Base-by-base conservation (phyloP, 2,888 invertebrate species). In the Drosophila borborema region DNA sequence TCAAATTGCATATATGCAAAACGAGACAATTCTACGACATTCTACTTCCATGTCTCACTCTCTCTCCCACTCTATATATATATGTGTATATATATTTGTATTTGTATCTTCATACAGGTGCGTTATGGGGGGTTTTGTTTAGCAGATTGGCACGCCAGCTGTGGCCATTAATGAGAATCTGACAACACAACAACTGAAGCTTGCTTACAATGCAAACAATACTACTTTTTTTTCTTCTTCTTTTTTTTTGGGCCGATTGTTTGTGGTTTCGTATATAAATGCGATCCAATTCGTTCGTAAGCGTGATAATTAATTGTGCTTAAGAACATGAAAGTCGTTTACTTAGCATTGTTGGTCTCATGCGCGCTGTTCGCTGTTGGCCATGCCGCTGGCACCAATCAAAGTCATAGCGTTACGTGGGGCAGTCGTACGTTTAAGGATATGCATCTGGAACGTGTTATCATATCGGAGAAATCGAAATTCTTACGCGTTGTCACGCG, bases 341-440 rank as follows among this genome's bases (percentile, higher is more conserved):
- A 63, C 4, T 20, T 80, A 8, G 8, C 62, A 9, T 36, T 55
- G 16, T 16, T 89, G 18, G 36, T 76, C 41, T 5, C 72, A 3
- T 10, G 76, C 16, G 45, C 63, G 5, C 60, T 74, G 66, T 12
- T 49, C 8, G 72, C 56, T 12, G 1, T 49, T 2, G 12, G 45
- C 34, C 49, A 46, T 6, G 72, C 48, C 0, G 49, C 62, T 2
- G 83, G 72, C 8, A 46, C 20, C 3, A 80, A 82, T 18, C 54
- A 45, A 1, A 89, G 81, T 41, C 85, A 91, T 38, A 81, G 84
- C 58, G 53, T 90, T 0, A 79, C 79, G 4, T 88, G 87, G 86
- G 90, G 90, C 14, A 59, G 65, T 6, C 82, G 91, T 6, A 18
- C 46, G 23, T 79, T 72, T 28, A 64, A 70, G 54, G 90, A 90